Conservation (phyloP, 2,888 invertebrate species). For the Phortica magna region DNA sequence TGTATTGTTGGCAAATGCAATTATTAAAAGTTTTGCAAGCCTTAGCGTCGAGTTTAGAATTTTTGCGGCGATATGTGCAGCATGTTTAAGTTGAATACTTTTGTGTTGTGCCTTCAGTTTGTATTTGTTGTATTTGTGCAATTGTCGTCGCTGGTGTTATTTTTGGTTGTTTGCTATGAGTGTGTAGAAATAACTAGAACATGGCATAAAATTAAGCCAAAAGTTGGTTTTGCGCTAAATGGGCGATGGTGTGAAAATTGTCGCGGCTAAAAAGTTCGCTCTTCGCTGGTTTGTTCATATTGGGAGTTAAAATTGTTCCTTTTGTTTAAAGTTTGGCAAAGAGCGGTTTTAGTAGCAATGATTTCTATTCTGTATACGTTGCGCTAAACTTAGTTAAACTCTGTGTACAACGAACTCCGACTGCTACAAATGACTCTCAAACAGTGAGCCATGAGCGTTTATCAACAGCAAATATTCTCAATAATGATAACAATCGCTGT, state of each 20-base stretch:
- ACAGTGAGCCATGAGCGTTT: no score
- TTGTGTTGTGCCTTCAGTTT: background rate
- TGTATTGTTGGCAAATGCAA: constrained; percentile 57
- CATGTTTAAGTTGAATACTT: constrained; percentile 21
- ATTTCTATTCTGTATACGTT: no score
- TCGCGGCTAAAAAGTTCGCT: constrained; percentile 10
- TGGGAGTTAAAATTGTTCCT: background rate
- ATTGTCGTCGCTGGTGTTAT: background rate
- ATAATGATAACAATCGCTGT: no score
- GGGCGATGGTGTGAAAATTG: constrained; percentile 17
- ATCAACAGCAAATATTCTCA: no score
- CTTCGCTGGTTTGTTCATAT: background rate
- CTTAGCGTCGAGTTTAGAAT: constrained; percentile 12
- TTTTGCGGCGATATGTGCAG: constrained; percentile 31
- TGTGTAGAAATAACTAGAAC: constrained; percentile 26
- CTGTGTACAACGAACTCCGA: no score
- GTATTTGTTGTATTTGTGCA: constrained; percentile 4
- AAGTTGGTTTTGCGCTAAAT: constrained; percentile 11
- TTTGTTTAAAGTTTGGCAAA: constrained; percentile 2
- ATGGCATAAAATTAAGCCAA: constrained; percentile 34
- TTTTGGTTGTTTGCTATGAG: background rate
- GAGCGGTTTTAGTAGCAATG: background rate
- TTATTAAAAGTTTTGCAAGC: constrained; percentile 60
- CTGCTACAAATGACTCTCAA: no score
- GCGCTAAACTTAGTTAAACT: no score